phyloP scores from a whole-genome alignment of 2,888 invertebrate genomes.

The Kryphioiulus occultus region DNA sequence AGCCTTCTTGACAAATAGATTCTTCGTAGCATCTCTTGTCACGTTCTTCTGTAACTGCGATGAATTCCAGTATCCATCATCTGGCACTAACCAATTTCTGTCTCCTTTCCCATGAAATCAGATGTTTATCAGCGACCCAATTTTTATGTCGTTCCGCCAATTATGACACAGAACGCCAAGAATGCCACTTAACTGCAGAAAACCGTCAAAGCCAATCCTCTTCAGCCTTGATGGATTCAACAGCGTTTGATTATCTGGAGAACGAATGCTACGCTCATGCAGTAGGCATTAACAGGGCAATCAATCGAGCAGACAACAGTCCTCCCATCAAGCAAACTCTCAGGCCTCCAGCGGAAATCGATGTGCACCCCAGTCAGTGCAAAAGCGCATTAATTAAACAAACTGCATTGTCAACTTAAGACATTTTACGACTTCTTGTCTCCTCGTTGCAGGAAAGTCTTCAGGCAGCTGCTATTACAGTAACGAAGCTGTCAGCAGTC shows the following conservation, averaged over 20 bases:
- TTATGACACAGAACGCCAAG: conserved; percentile 44
- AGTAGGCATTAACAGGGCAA: background rate
- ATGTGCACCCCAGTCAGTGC: conserved; percentile 42
- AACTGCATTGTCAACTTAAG: background rate
- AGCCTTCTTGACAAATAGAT: background rate
- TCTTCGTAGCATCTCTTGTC: background rate
- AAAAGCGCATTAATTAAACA: conserved; percentile 41
- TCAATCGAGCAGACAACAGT: conserved; percentile 39
- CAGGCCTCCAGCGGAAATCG: background rate
- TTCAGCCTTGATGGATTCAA: conserved; percentile 38
- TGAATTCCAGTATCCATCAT: background rate
- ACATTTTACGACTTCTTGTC: background rate
- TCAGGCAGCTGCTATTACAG: conserved; percentile 28
- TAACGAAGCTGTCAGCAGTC: conserved; percentile 55
- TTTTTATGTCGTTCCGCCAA: conserved; percentile 51
- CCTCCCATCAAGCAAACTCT: background rate
- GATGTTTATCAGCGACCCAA: conserved; percentile 47
- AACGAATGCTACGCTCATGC: conserved; percentile 48
- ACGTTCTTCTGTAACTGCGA: background rate
- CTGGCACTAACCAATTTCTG: conserved; percentile 1
- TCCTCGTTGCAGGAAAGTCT: conserved; percentile 37
- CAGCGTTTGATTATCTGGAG: conserved; percentile 50
- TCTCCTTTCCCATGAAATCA: background rate
- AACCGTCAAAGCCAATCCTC: conserved; percentile 41
- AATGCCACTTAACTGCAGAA: conserved; percentile 51